A percentile compares a stretch with the other conserved stretches of the same genome.
Conservation (phyloP, 2,113 vertebrate genomes). For the Nanorana parkeri region DNA sequence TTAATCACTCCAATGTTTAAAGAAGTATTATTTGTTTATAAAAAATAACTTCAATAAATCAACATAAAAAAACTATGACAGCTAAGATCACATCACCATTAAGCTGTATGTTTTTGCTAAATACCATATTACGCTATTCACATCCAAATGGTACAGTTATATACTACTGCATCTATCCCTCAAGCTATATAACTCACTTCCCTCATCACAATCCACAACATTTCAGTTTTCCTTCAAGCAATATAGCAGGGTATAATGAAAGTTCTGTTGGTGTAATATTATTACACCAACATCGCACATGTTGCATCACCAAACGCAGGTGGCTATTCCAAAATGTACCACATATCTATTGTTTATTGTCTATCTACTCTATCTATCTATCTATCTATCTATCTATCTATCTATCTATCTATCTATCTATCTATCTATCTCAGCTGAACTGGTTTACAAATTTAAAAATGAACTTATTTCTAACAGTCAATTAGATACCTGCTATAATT, state of each 20-base stretch:
- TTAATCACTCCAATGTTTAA: background rate
- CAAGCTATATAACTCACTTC: constrained; percentile 6
- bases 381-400: no score
- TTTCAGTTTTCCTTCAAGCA: constrained; percentile 15
- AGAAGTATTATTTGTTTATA: background rate
- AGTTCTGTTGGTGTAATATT: background rate
- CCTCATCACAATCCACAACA: constrained; percentile 14
- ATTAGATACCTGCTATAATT: no score
- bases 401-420: no score
- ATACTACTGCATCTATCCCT: background rate
- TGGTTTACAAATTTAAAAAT: no score
- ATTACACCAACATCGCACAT: no score
- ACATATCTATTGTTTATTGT: no score
- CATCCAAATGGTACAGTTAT: constrained; percentile 20
- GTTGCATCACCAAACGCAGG: no score
- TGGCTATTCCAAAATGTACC: no score
- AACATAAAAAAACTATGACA: background rate
- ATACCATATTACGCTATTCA: constrained; percentile 11
- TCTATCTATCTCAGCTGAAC: no score
- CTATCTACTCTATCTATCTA: no score
- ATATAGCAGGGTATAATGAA: constrained; percentile 8
- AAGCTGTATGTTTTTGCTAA: constrained; percentile 19
- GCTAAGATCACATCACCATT: constrained; percentile 29
- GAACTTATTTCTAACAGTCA: no score
- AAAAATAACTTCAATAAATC: background rate